Base-by-base conservation (phyloP, 2,113 vertebrate species). In the Blennius ocellaris region DNA sequence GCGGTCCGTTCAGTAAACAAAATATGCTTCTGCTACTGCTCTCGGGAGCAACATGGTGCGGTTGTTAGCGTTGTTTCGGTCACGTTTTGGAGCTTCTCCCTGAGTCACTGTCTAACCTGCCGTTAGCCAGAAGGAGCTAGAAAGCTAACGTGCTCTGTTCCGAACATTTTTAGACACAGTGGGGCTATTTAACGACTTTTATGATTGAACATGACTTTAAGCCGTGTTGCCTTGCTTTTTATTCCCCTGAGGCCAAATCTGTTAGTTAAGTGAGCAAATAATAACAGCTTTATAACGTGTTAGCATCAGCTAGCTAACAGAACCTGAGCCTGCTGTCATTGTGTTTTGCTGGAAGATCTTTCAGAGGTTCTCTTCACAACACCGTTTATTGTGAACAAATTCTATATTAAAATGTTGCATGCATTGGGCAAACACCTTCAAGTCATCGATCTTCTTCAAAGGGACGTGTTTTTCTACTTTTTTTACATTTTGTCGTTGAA, bases 21-120 rank as follows among this genome's bases (percentile, higher is more conserved):
- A 4, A 6, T n/a, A 0, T n/a, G 6, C 2, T 1, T 48, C 0
- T 21, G 11, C 39, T 6, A 1, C 0, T 0, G 8, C 0, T 5
- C 56, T 59, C 49, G 8, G 14, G 0, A 17, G 15, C n/a, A 17
- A 15, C 1, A n/a, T n/a, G 44, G 2, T 2, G n/a, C 0, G 1
- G 59, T 71, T 30, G 6, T 6, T 11, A 16, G 15, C 10, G 61
- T 50, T 57, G 1, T 69, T 76, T 56, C 5, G 0, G 1, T 3
- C 45, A 30, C 21, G 17, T 14, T 39, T 10, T 66, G 6, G 5
- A 51, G 21, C 39, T 67, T 57, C 80, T 78, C 43, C 80, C 85
- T 84, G 85, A 90, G 82, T 91, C 90, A 89, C 80, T 76, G 14
- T 10, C 21, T 17, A 50, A 52, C 38, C 50, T 11, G 48, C 12